These are phyloP conservation scores for Pontoporia blainvillei DNA, from an alignment of 2,113 vertebrate genomes.

Conservation along the genomic window DNA sequence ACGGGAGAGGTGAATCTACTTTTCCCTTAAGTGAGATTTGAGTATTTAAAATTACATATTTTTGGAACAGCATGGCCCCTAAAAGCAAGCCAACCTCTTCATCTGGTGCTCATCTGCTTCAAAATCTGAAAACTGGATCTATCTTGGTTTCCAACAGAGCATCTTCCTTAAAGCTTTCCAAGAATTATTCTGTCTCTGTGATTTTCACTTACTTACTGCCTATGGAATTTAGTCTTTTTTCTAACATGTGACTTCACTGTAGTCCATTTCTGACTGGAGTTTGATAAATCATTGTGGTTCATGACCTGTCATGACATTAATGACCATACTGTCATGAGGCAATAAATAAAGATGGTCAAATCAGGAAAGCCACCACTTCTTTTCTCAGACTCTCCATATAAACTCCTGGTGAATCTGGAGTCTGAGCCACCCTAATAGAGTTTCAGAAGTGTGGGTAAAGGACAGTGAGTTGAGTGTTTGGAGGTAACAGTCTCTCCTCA, in stretches of 20 bases:
- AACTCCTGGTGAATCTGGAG: background rate
- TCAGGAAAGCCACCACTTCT: background rate
- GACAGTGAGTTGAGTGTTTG: background rate
- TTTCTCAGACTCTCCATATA: background rate
- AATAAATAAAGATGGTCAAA: background rate
- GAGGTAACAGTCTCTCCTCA: background rate
- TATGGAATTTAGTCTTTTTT: conserved; percentile 36
- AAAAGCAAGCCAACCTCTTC: conserved; percentile 45
- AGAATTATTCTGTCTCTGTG: conserved; percentile 40
- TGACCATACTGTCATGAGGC: background rate
- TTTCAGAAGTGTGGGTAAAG: background rate
- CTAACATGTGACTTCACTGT: background rate
- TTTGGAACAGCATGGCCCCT: background rate
- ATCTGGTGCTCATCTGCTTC: conserved; percentile 66
- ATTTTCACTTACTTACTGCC: conserved; percentile 51
- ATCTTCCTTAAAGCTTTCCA: conserved; percentile 58
- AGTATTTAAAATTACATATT: conserved; percentile 46
- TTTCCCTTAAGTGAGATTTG: conserved; percentile 27
- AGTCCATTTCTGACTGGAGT: background rate
- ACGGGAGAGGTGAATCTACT: background rate
- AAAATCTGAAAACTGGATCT: conserved; percentile 45
- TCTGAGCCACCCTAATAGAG: background rate
- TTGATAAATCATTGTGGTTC: background rate
- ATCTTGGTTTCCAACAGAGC: conserved; percentile 45
- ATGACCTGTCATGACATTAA: background rate